Evolutionary conservation across 35 echinoderm and acorn worm species (phyloP).

Genomic region (Acanthaster planci): DNA sequence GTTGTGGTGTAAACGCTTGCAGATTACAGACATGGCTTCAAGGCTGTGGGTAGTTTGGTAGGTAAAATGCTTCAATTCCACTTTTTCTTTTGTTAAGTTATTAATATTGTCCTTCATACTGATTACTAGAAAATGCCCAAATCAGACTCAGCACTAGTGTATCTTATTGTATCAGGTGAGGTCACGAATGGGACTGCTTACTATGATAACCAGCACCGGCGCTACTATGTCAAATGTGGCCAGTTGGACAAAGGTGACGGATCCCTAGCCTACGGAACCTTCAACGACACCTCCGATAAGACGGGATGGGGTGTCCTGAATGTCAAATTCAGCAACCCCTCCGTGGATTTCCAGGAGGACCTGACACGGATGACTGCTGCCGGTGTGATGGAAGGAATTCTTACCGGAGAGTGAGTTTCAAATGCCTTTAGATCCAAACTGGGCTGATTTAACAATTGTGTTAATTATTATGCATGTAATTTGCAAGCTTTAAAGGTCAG

Average conservation of each 20-base stretch:
- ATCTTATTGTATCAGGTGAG: background rate
- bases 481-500: background rate
- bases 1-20: too few relatives aligned
- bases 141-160: too few relatives aligned
- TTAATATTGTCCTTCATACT: too few relatives aligned
- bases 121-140: too few relatives aligned
- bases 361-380: conserved; percentile 57
- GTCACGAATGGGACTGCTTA: conserved; percentile 38
- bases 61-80: too few relatives aligned
- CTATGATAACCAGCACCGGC: conserved; percentile 1
- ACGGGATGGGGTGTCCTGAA: conserved; percentile 75
- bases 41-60: too few relatives aligned
- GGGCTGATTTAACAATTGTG: too few relatives aligned
- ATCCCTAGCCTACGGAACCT: conserved; percentile 55
- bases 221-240: conserved; percentile 34
- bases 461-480: conserved; percentile 9
- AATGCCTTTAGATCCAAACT: background rate
- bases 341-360: conserved; percentile 24
- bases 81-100: too few relatives aligned
- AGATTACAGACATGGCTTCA: too few relatives aligned
- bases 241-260: conserved; percentile 62
- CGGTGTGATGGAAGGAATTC: conserved; percentile 63
- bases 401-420: conserved; percentile 62
- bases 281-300: conserved; percentile 56
- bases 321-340: conserved; percentile 47